Evolutionary conservation across 2,888 invertebrate species (phyloP), one percentile per base, ranked within the genome.

Genomic region (Bruchidius siliquastri): DNA sequence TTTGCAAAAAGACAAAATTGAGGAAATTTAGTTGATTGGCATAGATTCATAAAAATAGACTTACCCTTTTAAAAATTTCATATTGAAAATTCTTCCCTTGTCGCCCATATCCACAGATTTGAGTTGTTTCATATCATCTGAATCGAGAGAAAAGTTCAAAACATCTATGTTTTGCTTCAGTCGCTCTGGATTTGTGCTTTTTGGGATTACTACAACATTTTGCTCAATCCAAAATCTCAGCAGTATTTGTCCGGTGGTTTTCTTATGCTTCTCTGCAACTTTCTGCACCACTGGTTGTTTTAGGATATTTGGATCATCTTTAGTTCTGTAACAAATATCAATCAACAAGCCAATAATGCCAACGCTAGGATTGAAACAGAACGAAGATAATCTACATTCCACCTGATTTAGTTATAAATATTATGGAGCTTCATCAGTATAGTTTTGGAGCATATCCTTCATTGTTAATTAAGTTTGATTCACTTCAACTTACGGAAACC

Each of bases 111-210:
- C 72, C 21, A 72, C 8, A 13, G 13, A 4, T 49, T 72, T 30
- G 3, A 72, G 13, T 91, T 94, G 21, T 20, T 30, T 13, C 20
- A 72, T 20, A 30, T 72, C 72, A 32, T 21, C 69, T 1, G 68
- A 22, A 30, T 72, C 72, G 22, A 72, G 69, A 0, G 68, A 68
- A 32, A 72, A 72, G 22, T 21, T 69, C n/a, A 72, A 72, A 20
- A 69, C 22, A 69, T 69, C 72, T 0, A 72, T n/a, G 26, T 72
- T 72, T 21, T 72, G 26, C 21, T 22, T 68, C 20, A 72, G 22
- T 30, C 72, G 22, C 13, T 18, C 49, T 21, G 32, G 68, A 26
- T 68, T 72, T 20, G 68, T 69, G 30, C 72, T 72, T 69, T 72
- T 72, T 18, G 72, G 72, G 13, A 72, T 72, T 30, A 69, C 30